phyloP scores from a whole-genome alignment of 2,797 vertebrate species.

The Adrianichthys oophorus region DNA sequence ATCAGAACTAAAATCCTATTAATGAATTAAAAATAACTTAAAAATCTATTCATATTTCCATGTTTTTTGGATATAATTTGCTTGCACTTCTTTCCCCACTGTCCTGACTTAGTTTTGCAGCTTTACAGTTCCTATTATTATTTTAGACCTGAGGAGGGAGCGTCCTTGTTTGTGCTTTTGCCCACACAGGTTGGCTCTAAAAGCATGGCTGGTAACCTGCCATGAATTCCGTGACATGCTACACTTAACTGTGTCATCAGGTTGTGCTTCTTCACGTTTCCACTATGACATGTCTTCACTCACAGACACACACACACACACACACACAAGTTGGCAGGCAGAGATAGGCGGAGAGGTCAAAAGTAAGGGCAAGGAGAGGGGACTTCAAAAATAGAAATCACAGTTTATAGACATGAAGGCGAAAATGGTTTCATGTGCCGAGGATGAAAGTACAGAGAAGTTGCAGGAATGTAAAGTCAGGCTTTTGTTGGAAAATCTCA shows the following conservation, averaged over 20 bases:
- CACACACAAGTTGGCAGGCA: slow-evolving; percentile 26
- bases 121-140: slow-evolving; percentile 66
- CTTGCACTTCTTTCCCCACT: too few species aligned
- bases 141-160: slow-evolving; percentile 48
- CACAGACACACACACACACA: slow-evolving; percentile 5
- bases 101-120: slow-evolving; percentile 61
- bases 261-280: slow-evolving; percentile 46
- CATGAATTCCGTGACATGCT: slow-evolving; percentile 54
- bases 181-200: slow-evolving; percentile 50
- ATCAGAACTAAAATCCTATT: not conserved
- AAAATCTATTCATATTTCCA: not conserved
- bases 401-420: slow-evolving; percentile 24
- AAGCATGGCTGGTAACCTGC: slow-evolving; percentile 62
- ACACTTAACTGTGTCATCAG: slow-evolving; percentile 56
- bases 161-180: slow-evolving; percentile 59
- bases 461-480: slow-evolving; percentile 29
- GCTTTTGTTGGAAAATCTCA: slow-evolving; percentile 35
- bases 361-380: slow-evolving; percentile 29
- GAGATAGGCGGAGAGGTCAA: slow-evolving; percentile 45
- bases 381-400: slow-evolving; percentile 56
- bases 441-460: slow-evolving; percentile 17
- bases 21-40: slow-evolving; percentile 1
- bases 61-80: not conserved
- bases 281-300: slow-evolving; percentile 8
- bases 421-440: slow-evolving; percentile 19